Conservation (phyloP, 2,888 invertebrate genomes). For the Leucoma salicis region DNA sequence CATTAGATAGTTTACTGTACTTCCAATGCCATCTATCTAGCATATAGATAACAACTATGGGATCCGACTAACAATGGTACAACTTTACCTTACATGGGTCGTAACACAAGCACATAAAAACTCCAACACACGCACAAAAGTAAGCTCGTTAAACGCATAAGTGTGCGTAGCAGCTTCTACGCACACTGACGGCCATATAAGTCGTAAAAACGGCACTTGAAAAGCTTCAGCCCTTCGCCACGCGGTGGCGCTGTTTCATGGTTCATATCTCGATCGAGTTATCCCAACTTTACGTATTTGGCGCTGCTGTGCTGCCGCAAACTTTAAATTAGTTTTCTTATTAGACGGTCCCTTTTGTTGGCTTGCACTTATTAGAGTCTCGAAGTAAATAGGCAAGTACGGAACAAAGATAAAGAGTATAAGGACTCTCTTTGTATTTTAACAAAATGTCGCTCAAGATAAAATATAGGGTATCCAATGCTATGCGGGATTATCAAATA, state of each 20-base stretch:
- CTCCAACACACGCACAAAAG: slow-evolving; percentile 63
- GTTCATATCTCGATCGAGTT: slow-evolving; percentile 52
- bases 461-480: not conserved
- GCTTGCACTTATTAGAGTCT: slow-evolving; percentile 42
- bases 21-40: slow-evolving; percentile 72
- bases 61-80: slow-evolving; percentile 44
- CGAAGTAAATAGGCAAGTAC: slow-evolving; percentile 24
- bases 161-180: slow-evolving; percentile 68
- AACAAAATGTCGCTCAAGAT: slow-evolving; percentile 2
- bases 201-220: slow-evolving; percentile 70
- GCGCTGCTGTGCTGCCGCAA: slow-evolving; percentile 61
- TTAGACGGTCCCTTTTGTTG: slow-evolving; percentile 47
- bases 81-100: slow-evolving; percentile 62
- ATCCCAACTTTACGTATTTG: slow-evolving; percentile 47
- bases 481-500: not conserved
- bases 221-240: slow-evolving; percentile 78
- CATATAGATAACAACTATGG: slow-evolving; percentile 62
- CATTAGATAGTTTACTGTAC: slow-evolving; percentile 42
- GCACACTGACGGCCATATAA: slow-evolving; percentile 51
- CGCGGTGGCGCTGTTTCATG: slow-evolving; percentile 71
- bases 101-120: slow-evolving; percentile 65
- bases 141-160: slow-evolving; percentile 43
- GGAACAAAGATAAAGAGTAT: slow-evolving; percentile 11
- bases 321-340: slow-evolving; percentile 63
- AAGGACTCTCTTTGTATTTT: slow-evolving; percentile 19